Evolutionary conservation across 2,888 invertebrate species (phyloP).

Genomic region (Lampropteryx suffumata): DNA sequence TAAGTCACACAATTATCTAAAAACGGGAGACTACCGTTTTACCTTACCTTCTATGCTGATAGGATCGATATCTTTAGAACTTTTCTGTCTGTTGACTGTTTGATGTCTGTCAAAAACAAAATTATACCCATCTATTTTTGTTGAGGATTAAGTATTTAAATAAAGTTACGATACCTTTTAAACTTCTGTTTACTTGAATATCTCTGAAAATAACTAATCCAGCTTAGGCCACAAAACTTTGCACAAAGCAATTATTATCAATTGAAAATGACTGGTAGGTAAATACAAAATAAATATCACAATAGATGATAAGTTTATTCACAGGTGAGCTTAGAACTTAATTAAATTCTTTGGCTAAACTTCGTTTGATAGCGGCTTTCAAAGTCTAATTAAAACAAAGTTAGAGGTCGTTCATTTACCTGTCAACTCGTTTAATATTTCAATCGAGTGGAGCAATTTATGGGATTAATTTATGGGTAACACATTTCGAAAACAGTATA

Average conservation of each 20-base stretch:
- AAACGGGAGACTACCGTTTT: too few relatives aligned
- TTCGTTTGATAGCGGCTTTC: constrained; percentile 32
- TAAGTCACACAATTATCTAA: too few relatives aligned
- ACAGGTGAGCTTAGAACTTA: constrained; percentile 38
- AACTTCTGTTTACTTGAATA: neutral
- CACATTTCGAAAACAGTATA: neutral
- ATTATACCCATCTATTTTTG: too few relatives aligned
- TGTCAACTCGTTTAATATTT: constrained; percentile 25
- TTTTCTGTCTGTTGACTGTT: too few relatives aligned
- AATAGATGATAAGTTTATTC: constrained; percentile 20
- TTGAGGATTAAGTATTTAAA: too few relatives aligned
- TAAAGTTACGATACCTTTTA: too few relatives aligned
- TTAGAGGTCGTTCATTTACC: constrained; percentile 33
- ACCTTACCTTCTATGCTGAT: too few relatives aligned
- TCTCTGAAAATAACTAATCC: neutral
- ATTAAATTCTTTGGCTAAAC: constrained; percentile 40
- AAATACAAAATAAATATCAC: constrained; percentile 8
- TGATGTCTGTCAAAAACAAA: too few relatives aligned
- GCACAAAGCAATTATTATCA: constrained; percentile 9
- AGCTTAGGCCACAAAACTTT: neutral
- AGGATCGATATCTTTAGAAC: too few relatives aligned
- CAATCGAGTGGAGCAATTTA: constrained; percentile 4
- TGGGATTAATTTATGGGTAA: neutral
- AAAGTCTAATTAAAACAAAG: constrained; percentile 40
- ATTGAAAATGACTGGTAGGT: constrained; percentile 11